Percentiles rank a stretch among this genome's conserved stretches.
These are phyloP conservation scores for Andrena minutula DNA, from an alignment of 2,888 invertebrate species.

Conservation along the genomic window DNA sequence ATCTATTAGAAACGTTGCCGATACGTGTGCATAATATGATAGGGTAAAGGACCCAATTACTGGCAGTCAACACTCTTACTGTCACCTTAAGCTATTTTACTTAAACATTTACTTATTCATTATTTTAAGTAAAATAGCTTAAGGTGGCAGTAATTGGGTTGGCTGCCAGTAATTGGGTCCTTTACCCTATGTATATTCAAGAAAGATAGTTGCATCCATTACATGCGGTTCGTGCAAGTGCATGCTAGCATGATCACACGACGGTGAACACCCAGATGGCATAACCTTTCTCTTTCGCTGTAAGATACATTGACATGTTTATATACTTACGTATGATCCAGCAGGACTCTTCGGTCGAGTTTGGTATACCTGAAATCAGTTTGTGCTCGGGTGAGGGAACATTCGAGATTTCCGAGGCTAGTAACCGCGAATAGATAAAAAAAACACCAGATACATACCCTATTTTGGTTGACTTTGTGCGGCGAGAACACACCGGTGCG, in stretches of 20 bases:
- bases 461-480: slow-evolving; percentile 85
- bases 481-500: slow-evolving; percentile 92
- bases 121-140: too few relatives aligned
- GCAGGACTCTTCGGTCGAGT: slow-evolving; percentile 77
- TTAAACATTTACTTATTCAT: too few relatives aligned
- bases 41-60: too few relatives aligned
- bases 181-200: background rate
- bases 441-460: slow-evolving; percentile 67
- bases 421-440: background rate
- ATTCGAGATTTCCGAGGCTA: background rate
- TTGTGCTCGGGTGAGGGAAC: background rate
- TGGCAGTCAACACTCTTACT: too few relatives aligned
- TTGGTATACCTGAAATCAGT: slow-evolving; percentile 68
- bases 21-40: background rate
- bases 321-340: slow-evolving; percentile 76
- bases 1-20: background rate
- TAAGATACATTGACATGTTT: background rate
- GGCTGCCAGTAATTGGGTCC: too few relatives aligned
- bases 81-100: too few relatives aligned
- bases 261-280: background rate
- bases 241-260: slow-evolving; percentile 9
- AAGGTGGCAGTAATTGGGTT: too few relatives aligned
- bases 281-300: background rate
- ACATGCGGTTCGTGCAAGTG: slow-evolving; percentile 26
- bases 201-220: slow-evolving; percentile 3